Base-by-base conservation (phyloP, 2,797 vertebrate species). In the Hybognathus amarus region DNA sequence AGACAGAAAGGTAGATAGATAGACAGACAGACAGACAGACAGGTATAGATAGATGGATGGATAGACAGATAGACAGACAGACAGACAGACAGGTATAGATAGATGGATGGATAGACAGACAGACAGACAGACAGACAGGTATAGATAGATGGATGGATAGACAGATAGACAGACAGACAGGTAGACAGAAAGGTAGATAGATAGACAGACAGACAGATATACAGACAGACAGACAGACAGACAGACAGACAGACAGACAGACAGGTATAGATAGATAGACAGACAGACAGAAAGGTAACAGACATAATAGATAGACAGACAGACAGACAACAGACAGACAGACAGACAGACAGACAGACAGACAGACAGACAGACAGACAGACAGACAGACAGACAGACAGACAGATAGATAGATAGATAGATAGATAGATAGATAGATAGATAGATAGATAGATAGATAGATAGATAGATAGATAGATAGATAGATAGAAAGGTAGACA, bases 271-370 rank as follows among this genome's bases (percentile, higher is more conserved):
- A 50, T 1, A 7, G 47, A 20, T 0, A 1, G 50, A 52, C 0
- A 2, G 17, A 50, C 0, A 1, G 47, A 7, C 0, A 2, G 47
- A 18, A n/a, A n/a, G n/a, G n/a, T n/a, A n/a, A 50, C 0, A 7
- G 17, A n/a, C n/a, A n/a, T 5, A 2, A n/a, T 0, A 6, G 47
- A 18, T 18, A 0, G 17, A 50, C 1, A 2, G 47, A 50, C 0
- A 2, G 47, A 50, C 0, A 5, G 47, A n/a, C n/a, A n/a, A 17
- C 0, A 17, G 47, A 50, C 0, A 2, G 5, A 6, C 0, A 1
- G 47, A 52, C 0, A 1, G 50, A 52, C 0, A 1, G 50, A 20
- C 20, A 1, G 50, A 52, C 3, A 3, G 50, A 52, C 1, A 3
- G 18, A 52, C 0, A 7, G 50, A 20, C 0, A 3, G 18, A 52